Evolutionary conservation across 2,888 invertebrate species (phyloP), one percentile per base, ranked within the genome.

Genomic region (Cryptocheilus praepositus): DNA sequence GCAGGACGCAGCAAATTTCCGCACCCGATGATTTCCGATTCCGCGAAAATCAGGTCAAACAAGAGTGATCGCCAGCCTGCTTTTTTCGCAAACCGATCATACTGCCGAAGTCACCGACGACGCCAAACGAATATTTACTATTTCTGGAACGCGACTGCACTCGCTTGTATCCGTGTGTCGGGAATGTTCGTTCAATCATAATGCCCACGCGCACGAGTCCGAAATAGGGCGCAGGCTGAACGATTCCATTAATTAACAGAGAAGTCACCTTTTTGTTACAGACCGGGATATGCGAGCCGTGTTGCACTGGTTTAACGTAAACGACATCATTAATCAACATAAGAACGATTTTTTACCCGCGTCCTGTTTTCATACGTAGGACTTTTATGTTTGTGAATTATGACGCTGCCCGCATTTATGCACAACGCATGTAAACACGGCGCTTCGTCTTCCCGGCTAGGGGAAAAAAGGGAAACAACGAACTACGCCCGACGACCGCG

Each of bases 231-330:
- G 53, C 54, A 52, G 53, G 45, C 52, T 19, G 7, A 36, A 57
- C 25, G 53, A 69, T 70, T 75, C 54, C 45, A 68, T 74, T 70
- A 67, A 75, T 75, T 77, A 75, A 72, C 51, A 59, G 44, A 44
- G 11, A 11, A 13, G 28, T 11, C 16, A 3, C 16, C 19, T 25
- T 52, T 53, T 62, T 44, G 22, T 22, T 52, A 56, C 51, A 58
- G 28, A 36, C 36, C 7, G 36, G 36, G 45, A 58, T 65, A 57
- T 36, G 58, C 61, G 45, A 21, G 43, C 49, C 16, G 43, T 25
- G 25, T 19, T 52, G 60, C 56, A 49, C 46, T 53, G 67, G 49
- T 25, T 44, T 61, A 53, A 36, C 18, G 22, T 60, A 60, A 64
- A 70, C 51, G 71, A 19, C 46, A 56, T 59, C 60, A 68, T 74